Base-by-base conservation (phyloP, 2,797 vertebrate species). In the Mustela erminea region DNA sequence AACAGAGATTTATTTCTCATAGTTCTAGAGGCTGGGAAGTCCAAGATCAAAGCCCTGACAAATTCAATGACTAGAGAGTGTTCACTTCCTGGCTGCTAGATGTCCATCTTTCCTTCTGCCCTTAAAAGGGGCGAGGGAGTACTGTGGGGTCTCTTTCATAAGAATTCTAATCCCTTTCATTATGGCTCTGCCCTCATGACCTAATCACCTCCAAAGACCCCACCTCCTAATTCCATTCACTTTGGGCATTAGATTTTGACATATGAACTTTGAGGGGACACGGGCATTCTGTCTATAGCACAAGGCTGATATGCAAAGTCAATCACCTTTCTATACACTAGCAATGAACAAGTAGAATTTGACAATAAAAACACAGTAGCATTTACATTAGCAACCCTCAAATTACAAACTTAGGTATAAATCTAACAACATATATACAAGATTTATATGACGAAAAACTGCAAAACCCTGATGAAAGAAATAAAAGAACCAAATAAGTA, bases 341-440 rank as follows among this genome's bases (percentile, higher is more conserved):
- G 68, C 56, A 92, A 41, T 75, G 43, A 93, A 35, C 21, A 78
- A 54, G 20, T 62, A 18, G 25, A 72, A 23, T 41, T n/a, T 81
- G 68, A 87, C 54, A 81, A 86, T 80, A 87, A 70, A 81, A 81
- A 80, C 25, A 52, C 12, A 70, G 11, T 81, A 49, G 32, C 17
- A 72, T 72, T 70, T 72, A 72, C n/a, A 72, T 60, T 72, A 60
- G 25, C n/a, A 52, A 3, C 7, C 12, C 15, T 4, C 4, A 21
- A 93, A 81, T 80, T 49, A 94, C 83, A 54, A 94, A 84, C 29
- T 56, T 75, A 56, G 15, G 21, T 90, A 90, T 83, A 66, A 41
- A 46, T 35, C 21, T 46, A 77, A 56, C 78, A 66, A 62, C n/a
- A 27, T 43, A 77, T 66, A 21, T 41, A 75, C 0, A 74, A 75